Percentiles rank a stretch among this genome's conserved stretches.
phyloP scores from a whole-genome alignment of 2,113 vertebrate genomes.

The Dipodomys merriami region DNA sequence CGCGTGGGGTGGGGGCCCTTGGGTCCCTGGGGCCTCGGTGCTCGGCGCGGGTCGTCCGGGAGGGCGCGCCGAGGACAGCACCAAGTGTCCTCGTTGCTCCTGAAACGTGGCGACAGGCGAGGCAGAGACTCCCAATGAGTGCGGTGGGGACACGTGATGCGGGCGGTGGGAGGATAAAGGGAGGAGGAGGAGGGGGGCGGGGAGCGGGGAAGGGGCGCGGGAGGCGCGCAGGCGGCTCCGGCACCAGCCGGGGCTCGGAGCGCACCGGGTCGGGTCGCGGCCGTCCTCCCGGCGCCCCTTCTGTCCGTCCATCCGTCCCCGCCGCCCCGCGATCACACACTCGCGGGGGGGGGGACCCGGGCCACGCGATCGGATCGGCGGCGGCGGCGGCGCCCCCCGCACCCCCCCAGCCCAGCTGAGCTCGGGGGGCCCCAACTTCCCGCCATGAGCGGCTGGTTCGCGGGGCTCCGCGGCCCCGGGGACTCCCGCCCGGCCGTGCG shows the following conservation, averaged over 20 bases:
- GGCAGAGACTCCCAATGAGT: slow-evolving; percentile 73
- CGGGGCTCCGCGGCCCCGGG: slow-evolving; percentile 43
- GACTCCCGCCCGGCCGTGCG: not conserved
- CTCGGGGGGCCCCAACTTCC: slow-evolving; percentile 39
- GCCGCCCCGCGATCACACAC: too few species aligned
- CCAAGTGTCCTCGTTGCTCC: slow-evolving; percentile 70
- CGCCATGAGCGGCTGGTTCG: slow-evolving; percentile 72
- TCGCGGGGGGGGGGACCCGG: too few species aligned
- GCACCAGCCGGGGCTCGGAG: slow-evolving; percentile 7
- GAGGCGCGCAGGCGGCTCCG: slow-evolving; percentile 54
- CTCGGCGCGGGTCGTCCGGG: not conserved
- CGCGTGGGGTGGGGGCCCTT: not conserved
- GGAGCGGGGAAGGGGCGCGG: slow-evolving; percentile 48
- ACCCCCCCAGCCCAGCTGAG: not conserved
- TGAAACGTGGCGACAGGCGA: slow-evolving; percentile 74
- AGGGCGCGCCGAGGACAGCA: slow-evolving; percentile 19
- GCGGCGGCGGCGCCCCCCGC: not conserved
- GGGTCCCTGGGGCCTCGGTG: not conserved
- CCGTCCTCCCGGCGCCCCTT: too few species aligned
- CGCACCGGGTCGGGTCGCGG: too few species aligned
- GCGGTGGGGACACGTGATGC: slow-evolving; percentile 75
- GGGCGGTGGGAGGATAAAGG: slow-evolving; percentile 61
- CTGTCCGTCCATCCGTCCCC: too few species aligned
- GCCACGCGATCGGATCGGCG: not conserved
- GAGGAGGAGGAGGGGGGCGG: slow-evolving; percentile 56